A percentile compares a stretch with the other conserved stretches of the same genome.
Evolutionary conservation across 2,888 invertebrate genomes (phyloP).

Genomic region (Thyatira batis): DNA sequence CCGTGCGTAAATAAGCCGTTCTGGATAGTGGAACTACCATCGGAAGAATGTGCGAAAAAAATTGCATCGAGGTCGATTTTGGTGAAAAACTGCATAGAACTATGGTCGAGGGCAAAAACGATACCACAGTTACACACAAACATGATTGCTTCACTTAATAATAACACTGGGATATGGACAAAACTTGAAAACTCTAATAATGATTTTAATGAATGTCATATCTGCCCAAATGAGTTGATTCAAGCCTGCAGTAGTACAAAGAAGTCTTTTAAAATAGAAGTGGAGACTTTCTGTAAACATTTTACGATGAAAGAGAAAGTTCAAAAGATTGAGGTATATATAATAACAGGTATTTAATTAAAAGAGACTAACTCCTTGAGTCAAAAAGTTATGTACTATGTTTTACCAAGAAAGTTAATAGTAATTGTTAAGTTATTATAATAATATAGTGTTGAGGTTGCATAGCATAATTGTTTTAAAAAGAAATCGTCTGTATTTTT

Average conservation of each 20-base stretch:
- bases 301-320: conserved; percentile 91
- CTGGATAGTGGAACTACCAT: conserved; percentile 90
- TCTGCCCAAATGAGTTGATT: conserved; percentile 79
- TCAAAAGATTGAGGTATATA: conserved; percentile 90
- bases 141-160: conserved; percentile 76
- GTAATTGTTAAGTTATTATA: too few relatives aligned
- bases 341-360: not conserved
- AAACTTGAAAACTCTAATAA: conserved; percentile 18
- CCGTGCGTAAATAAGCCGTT: conserved; percentile 86
- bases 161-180: conserved; percentile 53
- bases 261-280: conserved; percentile 90
- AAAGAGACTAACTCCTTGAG: too few relatives aligned
- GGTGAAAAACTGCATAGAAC: conserved; percentile 88
- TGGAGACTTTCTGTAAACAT: conserved; percentile 95
- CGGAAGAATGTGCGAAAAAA: conserved; percentile 86
- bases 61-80: conserved; percentile 92
- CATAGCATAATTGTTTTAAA: too few relatives aligned
- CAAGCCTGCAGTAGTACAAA: conserved; percentile 76
- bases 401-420: too few relatives aligned
- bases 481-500: too few relatives aligned
- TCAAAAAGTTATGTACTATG: too few relatives aligned
- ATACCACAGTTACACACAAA: conserved; percentile 83
- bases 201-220: conserved; percentile 34
- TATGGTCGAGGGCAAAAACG: conserved; percentile 88
- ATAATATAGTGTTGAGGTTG: too few relatives aligned